Evolutionary conservation across 1,140 invertebrate genomes (phyloP).

Genomic region (Archivesica marissinica): DNA sequence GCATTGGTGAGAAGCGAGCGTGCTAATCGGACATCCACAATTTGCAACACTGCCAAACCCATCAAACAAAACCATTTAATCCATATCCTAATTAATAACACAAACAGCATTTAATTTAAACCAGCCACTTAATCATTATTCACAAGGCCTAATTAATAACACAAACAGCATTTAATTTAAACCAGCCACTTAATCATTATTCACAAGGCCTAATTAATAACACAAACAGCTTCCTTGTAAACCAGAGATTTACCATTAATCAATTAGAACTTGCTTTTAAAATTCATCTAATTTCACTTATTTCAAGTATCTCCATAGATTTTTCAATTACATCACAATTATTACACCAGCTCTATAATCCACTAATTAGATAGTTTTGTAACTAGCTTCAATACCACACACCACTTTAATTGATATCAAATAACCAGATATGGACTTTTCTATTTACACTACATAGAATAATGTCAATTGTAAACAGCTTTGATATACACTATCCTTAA

Average conservation of each 20-base stretch:
- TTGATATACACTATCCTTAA: neutral
- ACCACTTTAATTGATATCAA: constrained; percentile 14
- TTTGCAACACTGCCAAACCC: no score
- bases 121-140: no score
- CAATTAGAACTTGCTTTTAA: neutral
- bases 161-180: no score
- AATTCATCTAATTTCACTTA: neutral
- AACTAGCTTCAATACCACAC: constrained; percentile 2
- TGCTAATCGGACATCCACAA: no score
- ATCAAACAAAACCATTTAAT: no score
- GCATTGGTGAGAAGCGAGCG: no score
- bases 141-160: no score
- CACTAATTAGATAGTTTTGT: neutral
- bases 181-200: neutral
- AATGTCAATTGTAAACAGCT: neutral
- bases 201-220: neutral
- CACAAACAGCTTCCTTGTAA: neutral
- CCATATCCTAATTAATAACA: no score
- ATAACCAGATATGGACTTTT: constrained; percentile 6
- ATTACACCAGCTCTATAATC: neutral
- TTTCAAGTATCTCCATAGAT: no score
- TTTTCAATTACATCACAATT: no score
- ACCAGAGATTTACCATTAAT: neutral
- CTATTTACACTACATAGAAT: constrained; percentile 24
- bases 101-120: no score